Conservation (phyloP, 1,140 invertebrate species). For the Camponotus vicinus region DNA sequence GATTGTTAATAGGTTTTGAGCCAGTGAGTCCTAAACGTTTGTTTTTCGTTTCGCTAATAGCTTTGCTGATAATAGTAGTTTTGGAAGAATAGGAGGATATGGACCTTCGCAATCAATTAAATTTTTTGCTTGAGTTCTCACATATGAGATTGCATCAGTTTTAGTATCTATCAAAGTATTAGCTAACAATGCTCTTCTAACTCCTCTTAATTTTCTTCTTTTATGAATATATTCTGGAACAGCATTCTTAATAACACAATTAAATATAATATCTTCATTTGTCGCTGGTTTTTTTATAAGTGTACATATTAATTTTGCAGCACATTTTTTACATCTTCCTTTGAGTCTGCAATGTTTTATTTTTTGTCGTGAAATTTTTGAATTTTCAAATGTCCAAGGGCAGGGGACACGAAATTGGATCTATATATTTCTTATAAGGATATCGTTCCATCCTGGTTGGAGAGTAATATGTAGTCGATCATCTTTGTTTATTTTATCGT, state of each 20-base stretch:
- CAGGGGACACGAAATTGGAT: conserved; percentile 7
- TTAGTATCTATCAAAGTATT: neutral
- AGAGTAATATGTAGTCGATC: neutral
- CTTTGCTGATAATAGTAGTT: neutral
- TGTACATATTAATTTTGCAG: neutral
- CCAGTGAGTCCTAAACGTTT: neutral
- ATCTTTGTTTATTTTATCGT: neutral
- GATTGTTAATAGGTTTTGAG: conserved; percentile 9
- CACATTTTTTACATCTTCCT: neutral
- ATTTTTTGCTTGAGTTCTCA: neutral
- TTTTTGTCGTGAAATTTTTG: too few relatives aligned
- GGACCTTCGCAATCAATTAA: neutral
- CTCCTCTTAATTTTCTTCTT: neutral
- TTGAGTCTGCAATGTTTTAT: neutral
- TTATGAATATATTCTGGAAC: neutral
- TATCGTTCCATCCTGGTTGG: neutral
- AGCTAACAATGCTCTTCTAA: neutral
- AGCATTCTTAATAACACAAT: neutral
- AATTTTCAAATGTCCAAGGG: neutral
- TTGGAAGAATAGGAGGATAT: neutral
- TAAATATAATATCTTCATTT: neutral
- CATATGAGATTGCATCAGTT: neutral
- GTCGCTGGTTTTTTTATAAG: neutral
- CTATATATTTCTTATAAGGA: neutral
- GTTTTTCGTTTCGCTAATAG: neutral